A percentile compares a stretch with the other conserved stretches of the same genome.
These are phyloP conservation scores for Dolichopus griseipennis DNA, from an alignment of 2,888 invertebrate genomes.

Conservation along the genomic window DNA sequence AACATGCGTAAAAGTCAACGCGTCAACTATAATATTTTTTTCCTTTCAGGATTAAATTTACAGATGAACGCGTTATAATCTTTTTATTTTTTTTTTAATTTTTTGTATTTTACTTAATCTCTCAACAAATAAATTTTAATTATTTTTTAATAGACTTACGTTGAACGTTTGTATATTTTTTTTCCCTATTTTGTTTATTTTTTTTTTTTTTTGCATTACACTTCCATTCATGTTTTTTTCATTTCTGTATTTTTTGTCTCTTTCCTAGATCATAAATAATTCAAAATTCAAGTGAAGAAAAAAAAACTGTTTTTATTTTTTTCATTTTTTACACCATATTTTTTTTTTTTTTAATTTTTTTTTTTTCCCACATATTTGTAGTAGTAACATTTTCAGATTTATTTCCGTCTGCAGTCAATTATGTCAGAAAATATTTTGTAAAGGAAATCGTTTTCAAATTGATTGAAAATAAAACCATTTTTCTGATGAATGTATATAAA, in stretches of 20 bases:
- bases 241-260: no score
- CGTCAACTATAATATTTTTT: no score
- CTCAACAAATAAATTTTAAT: not conserved
- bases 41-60: not conserved
- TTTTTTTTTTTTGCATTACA: not conserved
- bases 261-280: not conserved
- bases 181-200: not conserved
- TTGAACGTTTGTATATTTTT: not conserved
- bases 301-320: no score
- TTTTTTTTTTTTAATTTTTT: not conserved
- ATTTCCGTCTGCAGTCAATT: not conserved
- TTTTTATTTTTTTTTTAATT: not conserved
- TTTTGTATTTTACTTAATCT: not conserved
- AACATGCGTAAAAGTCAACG: no score
- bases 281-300: not conserved
- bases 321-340: not conserved
- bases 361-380: not conserved
- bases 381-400: conserved; percentile 1
- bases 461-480: not conserved
- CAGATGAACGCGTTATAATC: not conserved
- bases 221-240: not conserved
- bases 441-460: not conserved
- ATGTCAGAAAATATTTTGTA: not conserved
- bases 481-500: not conserved
- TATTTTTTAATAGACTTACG: not conserved